A percentile compares a stretch with the other conserved stretches of the same genome.
phyloP scores from a whole-genome alignment of 1,140 invertebrate genomes.

The Drosophila quadrilineata region DNA sequence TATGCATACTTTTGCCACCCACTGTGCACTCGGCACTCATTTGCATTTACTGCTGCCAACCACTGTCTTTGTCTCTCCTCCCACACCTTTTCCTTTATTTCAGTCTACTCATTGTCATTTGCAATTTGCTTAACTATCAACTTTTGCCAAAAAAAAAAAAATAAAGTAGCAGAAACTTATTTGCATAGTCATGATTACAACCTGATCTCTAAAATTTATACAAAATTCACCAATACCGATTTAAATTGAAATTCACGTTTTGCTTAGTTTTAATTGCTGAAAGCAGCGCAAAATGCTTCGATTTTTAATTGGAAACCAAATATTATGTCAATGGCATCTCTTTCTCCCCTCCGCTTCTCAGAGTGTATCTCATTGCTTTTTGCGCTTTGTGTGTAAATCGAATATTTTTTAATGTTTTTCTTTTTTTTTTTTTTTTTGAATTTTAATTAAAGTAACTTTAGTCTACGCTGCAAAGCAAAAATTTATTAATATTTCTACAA shows the following conservation, averaged over 20 bases:
- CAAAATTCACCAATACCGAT: slow-evolving; percentile 1
- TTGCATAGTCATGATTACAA: slow-evolving; percentile 54
- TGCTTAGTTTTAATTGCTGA: slow-evolving; percentile 75
- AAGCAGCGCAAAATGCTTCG: slow-evolving; percentile 29
- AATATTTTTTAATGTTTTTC: slow-evolving; percentile 11
- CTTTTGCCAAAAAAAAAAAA: no score
- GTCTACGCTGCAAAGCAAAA: slow-evolving; percentile 34
- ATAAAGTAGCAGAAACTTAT: no score
- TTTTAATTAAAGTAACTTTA: slow-evolving; percentile 67
- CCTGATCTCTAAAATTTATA: slow-evolving; percentile 39
- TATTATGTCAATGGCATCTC: slow-evolving; percentile 46
- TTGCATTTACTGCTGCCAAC: slow-evolving; percentile 44
- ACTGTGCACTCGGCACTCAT: slow-evolving; percentile 21
- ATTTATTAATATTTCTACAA: slow-evolving; percentile 51
- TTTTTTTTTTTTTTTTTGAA: slow-evolving; percentile 18
- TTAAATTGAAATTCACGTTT: slow-evolving; percentile 51
- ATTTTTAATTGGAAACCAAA: slow-evolving; percentile 74
- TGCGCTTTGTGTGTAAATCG: not conserved
- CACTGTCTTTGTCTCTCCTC: not conserved
- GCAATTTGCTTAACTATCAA: slow-evolving; percentile 47
- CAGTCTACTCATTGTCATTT: slow-evolving; percentile 26
- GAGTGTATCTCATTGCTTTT: no score
- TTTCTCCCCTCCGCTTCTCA: no score
- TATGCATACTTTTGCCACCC: slow-evolving; percentile 21
- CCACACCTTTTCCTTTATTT: slow-evolving; percentile 16